phyloP scores from a whole-genome alignment of 2,888 invertebrate genomes.

The Macroteleia sp. region DNA sequence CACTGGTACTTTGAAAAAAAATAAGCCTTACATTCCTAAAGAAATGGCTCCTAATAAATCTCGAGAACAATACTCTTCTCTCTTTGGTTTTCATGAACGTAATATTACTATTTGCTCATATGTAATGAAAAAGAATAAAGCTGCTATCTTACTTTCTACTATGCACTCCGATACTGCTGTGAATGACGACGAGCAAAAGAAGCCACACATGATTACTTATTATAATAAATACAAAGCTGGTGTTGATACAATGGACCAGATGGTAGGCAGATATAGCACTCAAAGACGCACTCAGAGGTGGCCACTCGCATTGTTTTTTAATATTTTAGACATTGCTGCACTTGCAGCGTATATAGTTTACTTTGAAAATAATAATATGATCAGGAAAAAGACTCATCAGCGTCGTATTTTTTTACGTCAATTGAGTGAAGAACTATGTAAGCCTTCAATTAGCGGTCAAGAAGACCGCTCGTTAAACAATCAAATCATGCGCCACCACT shows the following conservation, averaged over 20 bases:
- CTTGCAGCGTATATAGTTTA: slow-evolving; percentile 57
- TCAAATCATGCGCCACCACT: slow-evolving; percentile 38
- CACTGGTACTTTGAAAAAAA: slow-evolving; percentile 62
- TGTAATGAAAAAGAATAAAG: slow-evolving; percentile 68
- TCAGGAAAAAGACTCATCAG: slow-evolving; percentile 56
- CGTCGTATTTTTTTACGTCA: slow-evolving; percentile 32
- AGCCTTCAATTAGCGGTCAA: slow-evolving; percentile 54
- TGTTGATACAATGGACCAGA: slow-evolving; percentile 13
- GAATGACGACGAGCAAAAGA: slow-evolving; percentile 6
- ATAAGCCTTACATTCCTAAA: slow-evolving; percentile 63
- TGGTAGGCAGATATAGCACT: not conserved
- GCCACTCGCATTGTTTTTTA: slow-evolving; percentile 1
- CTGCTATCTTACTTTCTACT: slow-evolving; percentile 65
- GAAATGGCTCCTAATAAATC: slow-evolving; percentile 43
- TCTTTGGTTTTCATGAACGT: slow-evolving; percentile 68
- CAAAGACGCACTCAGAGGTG: not conserved
- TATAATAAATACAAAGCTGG: slow-evolving; percentile 53
- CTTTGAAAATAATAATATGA: slow-evolving; percentile 64
- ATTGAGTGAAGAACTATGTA: slow-evolving; percentile 62
- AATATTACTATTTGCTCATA: slow-evolving; percentile 64
- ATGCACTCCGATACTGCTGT: slow-evolving; percentile 60
- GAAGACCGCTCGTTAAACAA: slow-evolving; percentile 55
- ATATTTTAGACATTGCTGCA: not conserved
- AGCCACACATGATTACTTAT: slow-evolving; percentile 66
- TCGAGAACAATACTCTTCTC: slow-evolving; percentile 38